Conservation (phyloP, 1,140 invertebrate species). For the Sycobia sp. region DNA sequence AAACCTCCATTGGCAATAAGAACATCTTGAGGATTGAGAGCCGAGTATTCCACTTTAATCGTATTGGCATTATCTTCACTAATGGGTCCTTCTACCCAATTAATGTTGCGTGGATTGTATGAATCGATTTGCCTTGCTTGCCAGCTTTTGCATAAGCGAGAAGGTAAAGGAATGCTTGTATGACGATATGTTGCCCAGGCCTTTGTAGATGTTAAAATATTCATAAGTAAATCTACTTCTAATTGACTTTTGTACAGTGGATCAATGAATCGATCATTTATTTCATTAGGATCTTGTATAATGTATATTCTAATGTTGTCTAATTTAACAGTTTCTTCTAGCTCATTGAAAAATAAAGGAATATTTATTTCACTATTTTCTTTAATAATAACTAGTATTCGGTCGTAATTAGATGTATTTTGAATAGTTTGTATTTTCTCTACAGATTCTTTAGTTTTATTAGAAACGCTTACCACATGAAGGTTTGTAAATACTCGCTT, state of each 20-base stretch:
- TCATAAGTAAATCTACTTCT: slow-evolving; percentile 74
- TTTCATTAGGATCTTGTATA: slow-evolving; percentile 65
- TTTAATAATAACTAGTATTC: slow-evolving; percentile 59
- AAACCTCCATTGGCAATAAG: slow-evolving; percentile 75
- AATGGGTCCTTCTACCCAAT: slow-evolving; percentile 75
- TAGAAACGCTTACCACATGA: slow-evolving; percentile 39
- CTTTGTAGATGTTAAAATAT: slow-evolving; percentile 66
- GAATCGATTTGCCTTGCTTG: slow-evolving; percentile 75
- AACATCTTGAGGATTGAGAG: slow-evolving; percentile 75
- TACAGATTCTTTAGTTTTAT: slow-evolving; percentile 52
- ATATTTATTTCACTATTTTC: slow-evolving; percentile 67
- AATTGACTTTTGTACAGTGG: slow-evolving; percentile 67
- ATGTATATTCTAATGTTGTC: slow-evolving; percentile 66
- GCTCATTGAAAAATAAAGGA: slow-evolving; percentile 73
- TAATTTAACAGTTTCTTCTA: slow-evolving; percentile 63
- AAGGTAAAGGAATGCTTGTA: slow-evolving; percentile 58
- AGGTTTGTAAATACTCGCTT: slow-evolving; percentile 38
- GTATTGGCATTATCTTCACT: slow-evolving; percentile 3
- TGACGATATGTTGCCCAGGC: slow-evolving; percentile 80
- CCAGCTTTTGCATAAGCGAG: slow-evolving; percentile 66
- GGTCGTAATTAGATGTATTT: slow-evolving; percentile 24
- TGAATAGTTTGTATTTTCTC: slow-evolving; percentile 53
- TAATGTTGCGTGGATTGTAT: slow-evolving; percentile 81
- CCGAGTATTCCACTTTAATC: slow-evolving; percentile 64
- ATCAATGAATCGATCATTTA: slow-evolving; percentile 63